Evolutionary conservation across 2,113 vertebrate species (phyloP).

Genomic region (Microcebus griseorufus): DNA sequence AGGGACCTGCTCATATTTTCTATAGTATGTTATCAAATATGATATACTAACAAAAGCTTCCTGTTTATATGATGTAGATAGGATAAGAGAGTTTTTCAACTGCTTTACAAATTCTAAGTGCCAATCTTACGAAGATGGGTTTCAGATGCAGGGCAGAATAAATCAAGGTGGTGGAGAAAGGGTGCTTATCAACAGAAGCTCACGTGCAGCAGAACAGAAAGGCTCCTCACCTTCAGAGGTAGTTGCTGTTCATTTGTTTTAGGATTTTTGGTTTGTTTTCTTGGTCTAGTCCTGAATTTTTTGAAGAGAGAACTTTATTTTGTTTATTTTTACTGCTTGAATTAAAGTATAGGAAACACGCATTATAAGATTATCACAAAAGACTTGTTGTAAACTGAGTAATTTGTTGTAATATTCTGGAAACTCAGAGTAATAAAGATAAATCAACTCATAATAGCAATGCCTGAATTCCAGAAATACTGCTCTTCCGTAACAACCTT

Average conservation of each 20-base stretch:
- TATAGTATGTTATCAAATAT: not conserved
- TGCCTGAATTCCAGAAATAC: not conserved
- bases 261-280: not conserved
- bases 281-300: not conserved
- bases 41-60: not conserved
- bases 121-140: not conserved
- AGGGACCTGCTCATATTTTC: not conserved
- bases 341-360: conserved; percentile 1
- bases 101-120: not conserved
- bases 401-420: conserved; percentile 13
- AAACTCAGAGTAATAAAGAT: conserved; percentile 31
- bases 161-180: not conserved
- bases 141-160: not conserved
- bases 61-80: not conserved
- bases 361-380: not conserved
- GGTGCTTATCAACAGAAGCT: not conserved
- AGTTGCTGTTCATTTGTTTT: not conserved
- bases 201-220: not conserved
- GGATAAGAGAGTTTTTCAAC: not conserved
- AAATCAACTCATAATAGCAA: conserved; percentile 8
- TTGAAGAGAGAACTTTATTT: not conserved
- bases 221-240: not conserved
- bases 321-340: conserved; percentile 47
- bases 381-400: not conserved
- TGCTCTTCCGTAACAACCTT: not conserved